Evolutionary conservation across 1,140 invertebrate species (phyloP).

Genomic region (Hydropsyche tenuis): DNA sequence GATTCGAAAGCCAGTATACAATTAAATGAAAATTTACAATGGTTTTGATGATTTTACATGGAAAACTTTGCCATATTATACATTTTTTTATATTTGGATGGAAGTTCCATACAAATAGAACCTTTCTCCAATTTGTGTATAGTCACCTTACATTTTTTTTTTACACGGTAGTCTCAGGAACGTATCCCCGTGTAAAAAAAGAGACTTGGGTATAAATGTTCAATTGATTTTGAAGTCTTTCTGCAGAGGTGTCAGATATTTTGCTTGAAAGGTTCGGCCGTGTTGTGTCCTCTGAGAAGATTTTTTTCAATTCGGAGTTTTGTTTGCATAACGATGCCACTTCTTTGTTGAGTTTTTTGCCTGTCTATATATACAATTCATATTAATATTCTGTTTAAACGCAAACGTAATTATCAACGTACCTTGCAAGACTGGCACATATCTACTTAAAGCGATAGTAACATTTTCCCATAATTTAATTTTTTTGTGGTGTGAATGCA

Average conservation of each 20-base stretch:
- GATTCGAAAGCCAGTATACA: no score
- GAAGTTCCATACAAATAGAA: no score
- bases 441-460: constrained; percentile 63
- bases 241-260: constrained; percentile 44
- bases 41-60: no score
- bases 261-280: constrained; percentile 31
- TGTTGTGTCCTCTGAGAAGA: constrained; percentile 52
- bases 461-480: constrained; percentile 65
- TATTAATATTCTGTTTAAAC: background rate
- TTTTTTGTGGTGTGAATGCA: constrained; percentile 59
- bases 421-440: constrained; percentile 60
- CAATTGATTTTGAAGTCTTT: constrained; percentile 21
- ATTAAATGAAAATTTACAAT: no score
- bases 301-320: constrained; percentile 60
- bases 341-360: constrained; percentile 55
- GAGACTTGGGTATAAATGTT: no score
- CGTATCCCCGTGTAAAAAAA: no score
- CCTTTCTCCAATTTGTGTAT: no score
- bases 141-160: no score
- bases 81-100: no score
- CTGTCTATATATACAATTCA: constrained; percentile 51
- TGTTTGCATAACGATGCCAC: constrained; percentile 56
- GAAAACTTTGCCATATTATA: no score
- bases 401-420: constrained; percentile 23
- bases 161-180: no score